Evolutionary conservation across 2,888 invertebrate genomes (phyloP), one percentile per base, ranked within the genome.

Genomic region (Parnassius smintheus): DNA sequence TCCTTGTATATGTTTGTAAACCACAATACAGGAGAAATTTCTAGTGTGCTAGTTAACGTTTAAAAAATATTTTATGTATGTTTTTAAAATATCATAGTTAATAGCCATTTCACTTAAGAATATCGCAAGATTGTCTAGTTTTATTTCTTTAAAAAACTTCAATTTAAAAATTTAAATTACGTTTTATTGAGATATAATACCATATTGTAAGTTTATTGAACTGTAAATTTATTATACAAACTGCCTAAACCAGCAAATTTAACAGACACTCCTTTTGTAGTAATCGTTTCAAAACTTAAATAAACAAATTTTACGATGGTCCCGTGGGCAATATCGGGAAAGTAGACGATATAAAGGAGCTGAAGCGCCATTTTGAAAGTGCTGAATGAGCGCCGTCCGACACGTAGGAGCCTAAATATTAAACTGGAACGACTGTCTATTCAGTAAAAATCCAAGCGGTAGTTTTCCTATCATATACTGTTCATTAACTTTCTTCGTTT

Each of bases 341-440:
- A 53, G 56, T 60, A 53, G 56, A 18, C 22, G 22, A 53, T 60
- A 42, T 58, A 60, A 56, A 12, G 52, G 62, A 63, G 64, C 63
- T 53, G 66, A 61, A 65, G 53, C 62, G 67, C 63, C 65, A 58
- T 62, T 62, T 64, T 63, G 57, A 57, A 66, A 62, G 50, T 61
- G 65, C 62, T 68, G 62, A 53, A 56, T 65, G 61, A 65, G 68
- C 64, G 54, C 64, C 54, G 54, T 25, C 52, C 64, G 65, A 66
- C 64, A 61, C 62, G 64, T 63, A 64, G 54, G 57, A 57, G 59
- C 61, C 66, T 65, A 66, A 66, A 67, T 65, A 64, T 63, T 67
- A 67, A 66, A 68, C 62, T 66, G 56, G 59, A 52, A 51, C 55
- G 55, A 48, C 59, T 65, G 59, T 63, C 60, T 52, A 64, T 54